phyloP scores from a whole-genome alignment of 2,797 vertebrate species.

The Yasuhikotakia modesta region DNA sequence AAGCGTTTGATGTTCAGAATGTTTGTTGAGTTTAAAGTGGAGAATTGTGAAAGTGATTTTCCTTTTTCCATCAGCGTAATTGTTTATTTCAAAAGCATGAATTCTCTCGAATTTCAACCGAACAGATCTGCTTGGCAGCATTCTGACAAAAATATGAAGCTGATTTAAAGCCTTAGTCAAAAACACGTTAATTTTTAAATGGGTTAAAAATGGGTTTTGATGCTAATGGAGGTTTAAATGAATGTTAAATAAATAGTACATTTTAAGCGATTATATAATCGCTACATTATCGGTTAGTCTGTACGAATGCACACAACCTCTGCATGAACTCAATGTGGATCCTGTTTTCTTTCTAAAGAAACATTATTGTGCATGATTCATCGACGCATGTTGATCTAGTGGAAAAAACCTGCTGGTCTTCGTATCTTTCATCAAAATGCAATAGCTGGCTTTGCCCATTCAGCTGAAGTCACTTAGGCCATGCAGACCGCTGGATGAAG shows the following conservation, averaged over 20 bases:
- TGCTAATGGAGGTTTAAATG: not conserved
- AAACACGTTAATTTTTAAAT: too few relatives aligned
- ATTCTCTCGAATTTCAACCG: constrained; percentile 20
- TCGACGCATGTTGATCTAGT: not conserved
- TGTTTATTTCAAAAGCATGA: constrained; percentile 28
- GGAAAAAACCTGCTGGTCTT: not conserved
- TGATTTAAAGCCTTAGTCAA: not conserved
- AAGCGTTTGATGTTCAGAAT: not conserved
- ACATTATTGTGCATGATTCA: not conserved
- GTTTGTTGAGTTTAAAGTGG: constrained; percentile 9
- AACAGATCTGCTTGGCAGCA: not conserved
- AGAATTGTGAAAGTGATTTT: constrained; percentile 27
- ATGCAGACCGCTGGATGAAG: not conserved
- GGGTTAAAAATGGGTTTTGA: too few relatives aligned
- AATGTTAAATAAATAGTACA: not conserved
- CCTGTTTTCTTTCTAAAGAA: not conserved
- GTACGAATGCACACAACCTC: not conserved
- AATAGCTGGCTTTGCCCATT: not conserved
- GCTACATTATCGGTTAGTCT: not conserved
- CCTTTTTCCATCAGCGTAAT: constrained; percentile 17
- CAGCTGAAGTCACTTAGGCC: too few relatives aligned
- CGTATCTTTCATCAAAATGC: not conserved
- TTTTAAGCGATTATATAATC: too few relatives aligned
- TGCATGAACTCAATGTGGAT: not conserved
- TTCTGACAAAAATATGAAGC: not conserved